phyloP scores from a whole-genome alignment of 2,113 vertebrate species.

The Sardina pilchardus region DNA sequence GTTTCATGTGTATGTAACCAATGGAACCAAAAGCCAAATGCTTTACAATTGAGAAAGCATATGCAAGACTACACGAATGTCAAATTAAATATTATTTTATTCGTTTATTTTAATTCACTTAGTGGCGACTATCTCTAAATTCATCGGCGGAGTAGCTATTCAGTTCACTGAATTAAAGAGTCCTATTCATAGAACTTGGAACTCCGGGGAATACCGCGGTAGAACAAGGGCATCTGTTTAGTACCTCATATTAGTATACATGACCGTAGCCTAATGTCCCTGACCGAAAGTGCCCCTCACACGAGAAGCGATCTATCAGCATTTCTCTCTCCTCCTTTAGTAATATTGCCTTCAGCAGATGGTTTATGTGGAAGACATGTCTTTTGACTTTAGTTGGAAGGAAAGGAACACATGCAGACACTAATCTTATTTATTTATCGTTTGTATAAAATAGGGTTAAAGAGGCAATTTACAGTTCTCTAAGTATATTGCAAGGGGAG shows the following conservation, averaged over 20 bases:
- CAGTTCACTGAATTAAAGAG: background rate
- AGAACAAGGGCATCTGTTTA: constrained; percentile 23
- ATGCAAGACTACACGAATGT: background rate
- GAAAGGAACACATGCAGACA: background rate
- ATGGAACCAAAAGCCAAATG: background rate
- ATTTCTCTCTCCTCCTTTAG: background rate
- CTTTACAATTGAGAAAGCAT: background rate
- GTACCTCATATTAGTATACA: constrained; percentile 24
- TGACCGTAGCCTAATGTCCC: constrained; percentile 9
- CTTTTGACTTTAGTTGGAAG: background rate
- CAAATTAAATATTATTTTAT: background rate
- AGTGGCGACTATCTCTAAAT: background rate
- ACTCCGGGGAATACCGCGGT: constrained; percentile 23
- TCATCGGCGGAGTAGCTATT: background rate
- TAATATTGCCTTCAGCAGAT: background rate
- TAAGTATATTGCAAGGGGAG: background rate
- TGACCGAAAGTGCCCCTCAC: background rate
- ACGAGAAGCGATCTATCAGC: background rate
- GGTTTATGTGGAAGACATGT: background rate
- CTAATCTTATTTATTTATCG: background rate
- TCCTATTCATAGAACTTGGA: constrained; percentile 27
- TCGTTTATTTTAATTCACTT: background rate
- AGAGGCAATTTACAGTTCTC: background rate
- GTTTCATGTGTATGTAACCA: background rate
- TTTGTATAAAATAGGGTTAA: background rate